Conservation (phyloP, 2,888 invertebrate species). For the Pollenia griseotomentosa region DNA sequence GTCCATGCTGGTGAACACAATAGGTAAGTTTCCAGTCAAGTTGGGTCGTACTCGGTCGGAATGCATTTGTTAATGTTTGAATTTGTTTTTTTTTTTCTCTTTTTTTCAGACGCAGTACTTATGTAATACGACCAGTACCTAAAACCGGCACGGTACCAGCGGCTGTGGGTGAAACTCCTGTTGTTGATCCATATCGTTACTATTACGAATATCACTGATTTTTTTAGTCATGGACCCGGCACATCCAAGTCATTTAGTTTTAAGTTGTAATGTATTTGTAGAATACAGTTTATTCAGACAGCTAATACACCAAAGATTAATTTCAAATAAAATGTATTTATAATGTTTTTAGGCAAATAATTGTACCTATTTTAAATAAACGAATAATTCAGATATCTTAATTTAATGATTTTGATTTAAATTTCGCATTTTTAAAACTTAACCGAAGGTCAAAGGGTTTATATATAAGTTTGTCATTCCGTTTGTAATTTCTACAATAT, state of each 20-base stretch:
- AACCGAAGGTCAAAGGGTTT: no score
- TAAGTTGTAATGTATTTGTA: conserved; percentile 62
- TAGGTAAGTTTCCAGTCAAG: conserved; percentile 82
- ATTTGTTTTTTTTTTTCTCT: no score
- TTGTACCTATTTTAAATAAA: conserved; percentile 65
- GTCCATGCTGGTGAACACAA: conserved; percentile 88
- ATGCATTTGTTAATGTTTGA: background rate
- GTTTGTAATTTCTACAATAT: no score
- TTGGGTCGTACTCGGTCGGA: no score
- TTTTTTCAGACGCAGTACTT: conserved; percentile 86
- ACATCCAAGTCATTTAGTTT: conserved; percentile 66
- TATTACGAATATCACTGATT: conserved; percentile 85
- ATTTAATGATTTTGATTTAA: background rate
- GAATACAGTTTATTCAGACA: conserved; percentile 63
- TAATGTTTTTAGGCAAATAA: conserved; percentile 46
- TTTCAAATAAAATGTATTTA: conserved; percentile 11
- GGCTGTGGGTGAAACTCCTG: conserved; percentile 78
- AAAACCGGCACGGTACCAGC: conserved; percentile 81
- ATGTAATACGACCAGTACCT: conserved; percentile 86
- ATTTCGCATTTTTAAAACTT: background rate
- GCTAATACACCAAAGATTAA: conserved; percentile 70
- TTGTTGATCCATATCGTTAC: conserved; percentile 87
- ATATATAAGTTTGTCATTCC: no score
- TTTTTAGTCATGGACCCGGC: conserved; percentile 29
- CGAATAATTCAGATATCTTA: conserved; percentile 29